Base-by-base conservation (phyloP, 1,140 invertebrate species). In the Ceratina calcarata region DNA sequence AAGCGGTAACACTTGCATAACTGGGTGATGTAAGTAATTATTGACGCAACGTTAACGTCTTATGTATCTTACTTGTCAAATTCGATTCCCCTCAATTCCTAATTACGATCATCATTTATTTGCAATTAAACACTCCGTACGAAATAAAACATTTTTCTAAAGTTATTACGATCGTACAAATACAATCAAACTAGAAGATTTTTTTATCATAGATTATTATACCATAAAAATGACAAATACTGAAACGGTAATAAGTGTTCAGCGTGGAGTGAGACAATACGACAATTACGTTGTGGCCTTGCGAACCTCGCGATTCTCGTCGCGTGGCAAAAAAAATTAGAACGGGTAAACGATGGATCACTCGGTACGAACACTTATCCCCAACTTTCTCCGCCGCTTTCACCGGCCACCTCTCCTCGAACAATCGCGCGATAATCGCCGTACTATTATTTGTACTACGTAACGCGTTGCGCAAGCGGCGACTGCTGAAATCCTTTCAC, bases 321-420 rank as follows among this genome's bases (percentile, higher is more conserved):
- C 57, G 61, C 61, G 58, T 53, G 73, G 81, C 65, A 81, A 32
- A 81, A 84, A 51, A 22, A 70, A 49, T 18, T 3, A 72, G 72
- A 84, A 68, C 57, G 81, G 72, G 65, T 68, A 67, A 57, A 69
- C 67, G 75, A 51, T 67, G 55, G 60, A 65, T 82, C 68, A 71
- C 77, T 51, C 60, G 76, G 61, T 68, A 53, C 75, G 58, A 18
- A 69, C 76, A 77, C 70, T 86, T 88, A 81, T 82, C 70, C 74
- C 13, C 37, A 18, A 83, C 87, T 88, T 88, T 89, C 87, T 86
- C 87, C 69, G 60, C 24, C 61, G 81, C 87, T 89, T 88, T 88
- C 86, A 89, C 84, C 76, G 24, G 18, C 49, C 55, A 55, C 57
- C 78, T 60, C 65, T 57, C 8, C n/a, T 22, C 15, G 82, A 88